Base-by-base conservation (phyloP, 1,140 invertebrate species). In the Drosophila kohkoa region DNA sequence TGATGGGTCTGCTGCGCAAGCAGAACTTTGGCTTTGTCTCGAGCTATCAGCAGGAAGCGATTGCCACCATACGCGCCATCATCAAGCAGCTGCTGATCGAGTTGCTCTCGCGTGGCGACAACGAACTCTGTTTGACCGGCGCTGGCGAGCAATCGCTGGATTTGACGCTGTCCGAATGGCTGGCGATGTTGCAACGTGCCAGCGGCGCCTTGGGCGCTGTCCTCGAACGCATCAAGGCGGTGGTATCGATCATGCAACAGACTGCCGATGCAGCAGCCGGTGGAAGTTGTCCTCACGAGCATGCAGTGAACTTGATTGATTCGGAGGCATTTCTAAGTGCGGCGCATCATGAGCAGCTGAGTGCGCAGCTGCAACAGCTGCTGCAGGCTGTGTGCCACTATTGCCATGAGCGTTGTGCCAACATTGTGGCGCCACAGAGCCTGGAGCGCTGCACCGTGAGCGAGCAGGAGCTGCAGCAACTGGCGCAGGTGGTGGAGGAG, bases 61-160 rank as follows among this genome's bases (percentile, higher is more conserved):
- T 97, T 67, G 97, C 97, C 46, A 96, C 98, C 15, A 95, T 99
- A 28, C 96, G 97, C 92, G 95, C 98, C 15, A 95, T 96, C 45
- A 95, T 98, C 5, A 99, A 99, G 93, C 97, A 98, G 93, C 95
- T 96, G 74, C 95, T 97, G 35, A 97, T 97, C 80, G 96, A 97
- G 93, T 95, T 96, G 35, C 93, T 97, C 58, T 95, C 95, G 4
- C 83, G 81, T 94, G 94, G 65, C 94, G 94, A 95, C 70, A 93
- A 93, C 43, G 95, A 96, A 87, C 93, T 95, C 60, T 95, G 94
- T 64, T 90, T 96, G 7, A 95, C 95, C 43, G 95, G 95, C 5
- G 94, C 96, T 35, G 94, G 95, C n/a, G 96, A 97, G 94, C 92
- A 94, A 93, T 93, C 93, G 92, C 92, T 93, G 92, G 93, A 92